Evolutionary conservation across 1,140 invertebrate species (phyloP).

Genomic region (Venustaconcha ellipsiformis): DNA sequence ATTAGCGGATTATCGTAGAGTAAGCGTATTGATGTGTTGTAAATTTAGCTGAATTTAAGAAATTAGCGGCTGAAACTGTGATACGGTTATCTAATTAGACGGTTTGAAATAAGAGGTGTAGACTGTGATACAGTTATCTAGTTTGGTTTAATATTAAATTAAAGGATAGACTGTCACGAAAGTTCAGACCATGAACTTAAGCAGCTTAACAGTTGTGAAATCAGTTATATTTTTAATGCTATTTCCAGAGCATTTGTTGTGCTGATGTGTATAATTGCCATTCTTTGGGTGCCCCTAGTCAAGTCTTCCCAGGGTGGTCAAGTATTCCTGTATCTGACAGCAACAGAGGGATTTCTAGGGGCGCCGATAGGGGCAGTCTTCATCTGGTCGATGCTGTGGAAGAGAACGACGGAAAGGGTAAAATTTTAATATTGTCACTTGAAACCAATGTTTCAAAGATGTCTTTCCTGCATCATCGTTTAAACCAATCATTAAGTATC

Average conservation of each 20-base stretch:
- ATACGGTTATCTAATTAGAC: no score
- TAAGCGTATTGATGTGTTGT: no score
- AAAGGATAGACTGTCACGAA: no score
- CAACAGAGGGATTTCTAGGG: slow-evolving; percentile 16
- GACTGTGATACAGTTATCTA: no score
- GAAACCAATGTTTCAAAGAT: not conserved
- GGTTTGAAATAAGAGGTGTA: no score
- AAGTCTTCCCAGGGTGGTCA: slow-evolving; percentile 23
- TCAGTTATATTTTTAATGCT: not conserved
- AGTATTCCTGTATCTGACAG: slow-evolving; percentile 16
- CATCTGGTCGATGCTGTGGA: slow-evolving; percentile 7
- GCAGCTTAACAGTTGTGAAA: not conserved
- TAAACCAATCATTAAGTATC: not conserved
- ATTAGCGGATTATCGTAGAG: no score
- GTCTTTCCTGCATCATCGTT: not conserved
- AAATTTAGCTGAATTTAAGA: no score
- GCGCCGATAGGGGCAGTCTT: slow-evolving; percentile 17
- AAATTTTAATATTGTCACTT: not conserved
- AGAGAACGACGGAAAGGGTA: slow-evolving; percentile 19
- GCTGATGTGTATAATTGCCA: slow-evolving; percentile 11
- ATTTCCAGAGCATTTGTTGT: slow-evolving; percentile 16
- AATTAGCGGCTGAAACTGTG: no score
- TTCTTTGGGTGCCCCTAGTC: slow-evolving; percentile 20
- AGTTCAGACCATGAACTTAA: no score
- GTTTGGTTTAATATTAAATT: no score